Evolutionary conservation across 2,888 invertebrate species (phyloP).

Genomic region (Fragum whitleyi): DNA sequence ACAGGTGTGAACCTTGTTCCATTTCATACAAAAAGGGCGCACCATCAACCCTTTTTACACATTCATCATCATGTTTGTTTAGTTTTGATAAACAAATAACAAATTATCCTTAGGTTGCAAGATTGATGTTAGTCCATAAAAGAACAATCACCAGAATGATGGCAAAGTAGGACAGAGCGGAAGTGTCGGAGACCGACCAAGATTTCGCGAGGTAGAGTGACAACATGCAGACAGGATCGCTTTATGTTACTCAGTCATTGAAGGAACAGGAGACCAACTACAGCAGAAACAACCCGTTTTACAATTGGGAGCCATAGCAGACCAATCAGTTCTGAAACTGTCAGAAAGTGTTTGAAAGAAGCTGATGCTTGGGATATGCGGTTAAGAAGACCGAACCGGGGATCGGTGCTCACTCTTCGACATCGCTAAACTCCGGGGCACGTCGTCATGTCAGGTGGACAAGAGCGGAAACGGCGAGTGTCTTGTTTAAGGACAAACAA

Average conservation of each 20-base stretch:
- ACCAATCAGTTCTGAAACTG: conserved; percentile 20
- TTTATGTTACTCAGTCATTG: conserved; percentile 22
- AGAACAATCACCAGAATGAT: background rate
- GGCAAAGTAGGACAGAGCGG: conserved; percentile 39
- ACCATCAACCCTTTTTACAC: background rate
- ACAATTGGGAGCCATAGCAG: conserved; percentile 26
- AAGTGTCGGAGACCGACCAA: conserved; percentile 27
- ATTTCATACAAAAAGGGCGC: too few relatives aligned
- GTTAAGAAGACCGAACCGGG: conserved; percentile 3
- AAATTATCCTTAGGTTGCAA: conserved; percentile 9
- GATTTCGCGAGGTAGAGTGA: conserved; percentile 21
- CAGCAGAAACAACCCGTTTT: conserved; percentile 15
- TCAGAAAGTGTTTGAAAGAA: background rate
- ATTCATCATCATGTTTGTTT: background rate
- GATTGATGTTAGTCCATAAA: background rate
- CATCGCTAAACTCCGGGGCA: too few relatives aligned
- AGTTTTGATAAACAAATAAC: background rate
- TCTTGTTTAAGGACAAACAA: conserved; percentile 28
- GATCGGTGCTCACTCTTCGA: background rate
- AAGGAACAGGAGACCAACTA: background rate
- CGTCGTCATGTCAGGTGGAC: background rate
- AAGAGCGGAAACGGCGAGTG: conserved; percentile 26
- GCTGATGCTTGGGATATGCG: background rate
- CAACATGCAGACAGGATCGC: conserved; percentile 19
- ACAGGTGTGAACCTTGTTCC: background rate